Evolutionary conservation across 1,140 invertebrate species (phyloP), one percentile per base, ranked within the genome.

Genomic region (Aphelenchoides besseyi): DNA sequence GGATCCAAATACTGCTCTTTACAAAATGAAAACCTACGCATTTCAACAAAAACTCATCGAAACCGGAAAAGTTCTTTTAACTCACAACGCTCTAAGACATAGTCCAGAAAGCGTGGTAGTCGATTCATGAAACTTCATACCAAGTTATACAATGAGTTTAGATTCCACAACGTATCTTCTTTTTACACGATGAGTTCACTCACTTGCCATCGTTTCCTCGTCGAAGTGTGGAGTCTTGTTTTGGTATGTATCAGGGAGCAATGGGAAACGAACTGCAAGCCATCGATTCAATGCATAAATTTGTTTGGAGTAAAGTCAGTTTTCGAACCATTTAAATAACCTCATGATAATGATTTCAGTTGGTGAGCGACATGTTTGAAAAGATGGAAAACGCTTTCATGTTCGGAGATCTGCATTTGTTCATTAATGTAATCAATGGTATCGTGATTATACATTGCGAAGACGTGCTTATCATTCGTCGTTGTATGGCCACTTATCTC

Each of bases 381-480:
- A 93, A 93, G 0, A 98, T 98, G 94, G 93, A 93, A 16, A 97
- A 98, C 82, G 97, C 98, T 83, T 94, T 94, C 0, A 97, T 96
- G 84, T 95, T 94, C 0, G 91, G 92, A 41, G 96, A 99, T 84
- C 93, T 99, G 57, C 94, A 96, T 85, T 86, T 99, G 35, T 98
- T 99, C 81, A 87, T 99, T 12, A 98, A 97, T 87, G 96, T 98
- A 0, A 88, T 99, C 23, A 98, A 97, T 83, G 97, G 95, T 1
- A 92, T 94, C 1, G 87, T 98, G n/a, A 91, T 97, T 69, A 86
- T 98, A 32, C 94, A 98, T 85, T 94, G 93, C 80, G 94, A 98
- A 87, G 95, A 98, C 61, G 91, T 93, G 0, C 91, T 93, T 68
- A 94, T 99, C 78, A 88, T 99, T 30, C 87, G 97, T 83, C 93